Base-by-base conservation (phyloP, 2,888 invertebrate species). In the Odiellus spinosus region DNA sequence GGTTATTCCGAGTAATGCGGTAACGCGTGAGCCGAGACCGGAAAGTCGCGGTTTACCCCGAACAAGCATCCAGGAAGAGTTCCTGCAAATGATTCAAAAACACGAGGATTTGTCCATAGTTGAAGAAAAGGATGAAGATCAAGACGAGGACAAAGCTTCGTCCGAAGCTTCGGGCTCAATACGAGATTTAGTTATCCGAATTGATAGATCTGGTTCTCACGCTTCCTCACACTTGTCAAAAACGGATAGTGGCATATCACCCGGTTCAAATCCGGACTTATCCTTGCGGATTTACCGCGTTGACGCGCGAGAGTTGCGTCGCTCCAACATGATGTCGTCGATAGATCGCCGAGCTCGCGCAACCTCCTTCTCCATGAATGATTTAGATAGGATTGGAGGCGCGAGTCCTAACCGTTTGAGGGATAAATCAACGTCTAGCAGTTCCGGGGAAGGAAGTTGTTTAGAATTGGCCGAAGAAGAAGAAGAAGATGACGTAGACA, bases 281-380 rank as follows among this genome's bases (percentile, higher is more conserved):
- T 18, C 38, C 10, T 38, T 38, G 10, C 38, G 18, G 10, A 2
- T 38, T 11, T 38, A 38, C 38, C 38, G 38, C 15, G 14, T 38
- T 10, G 18, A 18, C 38, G 14, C 38, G 12, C 17, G n/a, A 38
- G 38, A 38, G n/a, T 18, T 38, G 5, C 18, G 38, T 4, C 15
- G 18, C 10, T 17, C 17, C 14, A 18, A 15, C 18, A 12, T 38
- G n/a, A 26, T 26, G 26, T 26, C 26, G 26, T 26, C 26, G 26
- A 26, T 26, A 26, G 26, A 26, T 26, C 38, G 42, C 44, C 20
- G 39, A 45, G 21, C 34, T 41, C 12, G 34, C 33, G 10, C 48
- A 2, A 51, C 48, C 5, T 51, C 48, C 2, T 48, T 34, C 34
- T 51, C 51, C 10, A 51, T 51, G 51, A 51, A 51, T 26, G 51